Percentiles rank a stretch among this genome's conserved stretches.
phyloP scores from a whole-genome alignment of 2,113 vertebrate species.

The Channa argus region DNA sequence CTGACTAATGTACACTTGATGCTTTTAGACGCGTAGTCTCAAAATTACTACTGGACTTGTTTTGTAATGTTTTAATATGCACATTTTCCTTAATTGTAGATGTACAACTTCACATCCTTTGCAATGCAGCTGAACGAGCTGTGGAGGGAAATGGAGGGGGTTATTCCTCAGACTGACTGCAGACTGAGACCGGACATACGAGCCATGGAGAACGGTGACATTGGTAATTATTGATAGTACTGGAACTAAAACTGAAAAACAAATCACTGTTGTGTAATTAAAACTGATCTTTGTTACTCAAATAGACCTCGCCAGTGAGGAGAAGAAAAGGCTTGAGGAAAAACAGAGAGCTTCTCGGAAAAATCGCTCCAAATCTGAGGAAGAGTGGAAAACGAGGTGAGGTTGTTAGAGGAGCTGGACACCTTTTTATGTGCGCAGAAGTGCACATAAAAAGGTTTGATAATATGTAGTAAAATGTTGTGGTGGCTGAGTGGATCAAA shows the following conservation, averaged over 20 bases:
- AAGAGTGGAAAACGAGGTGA: conserved; percentile 93
- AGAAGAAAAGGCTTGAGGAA: conserved; percentile 97
- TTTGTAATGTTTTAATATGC: not conserved
- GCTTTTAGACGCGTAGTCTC: not conserved
- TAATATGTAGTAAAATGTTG: too few species aligned
- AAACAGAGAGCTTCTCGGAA: conserved; percentile 96
- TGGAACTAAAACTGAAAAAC: not conserved
- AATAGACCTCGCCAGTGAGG: conserved; percentile 94
- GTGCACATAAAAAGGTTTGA: too few species aligned
- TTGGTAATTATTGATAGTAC: conserved; percentile 82
- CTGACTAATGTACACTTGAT: not conserved
- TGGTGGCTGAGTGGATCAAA: too few species aligned
- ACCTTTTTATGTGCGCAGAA: too few species aligned
- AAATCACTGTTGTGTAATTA: not conserved
- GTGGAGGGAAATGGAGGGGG: conserved; percentile 89
- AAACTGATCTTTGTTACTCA: not conserved
- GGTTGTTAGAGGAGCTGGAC: conserved; percentile 2
- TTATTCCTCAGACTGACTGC: conserved; percentile 95
- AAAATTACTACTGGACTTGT: not conserved
- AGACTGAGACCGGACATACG: conserved; percentile 93
- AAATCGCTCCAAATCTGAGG: conserved; percentile 90
- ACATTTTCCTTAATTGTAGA: conserved; percentile 78
- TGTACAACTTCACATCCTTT: conserved; percentile 98
- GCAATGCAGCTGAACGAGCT: conserved; percentile 97
- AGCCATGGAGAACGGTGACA: conserved; percentile 99